Evolutionary conservation across 2,113 vertebrate species (phyloP).

Genomic region (Proterorhinus semilunaris): DNA sequence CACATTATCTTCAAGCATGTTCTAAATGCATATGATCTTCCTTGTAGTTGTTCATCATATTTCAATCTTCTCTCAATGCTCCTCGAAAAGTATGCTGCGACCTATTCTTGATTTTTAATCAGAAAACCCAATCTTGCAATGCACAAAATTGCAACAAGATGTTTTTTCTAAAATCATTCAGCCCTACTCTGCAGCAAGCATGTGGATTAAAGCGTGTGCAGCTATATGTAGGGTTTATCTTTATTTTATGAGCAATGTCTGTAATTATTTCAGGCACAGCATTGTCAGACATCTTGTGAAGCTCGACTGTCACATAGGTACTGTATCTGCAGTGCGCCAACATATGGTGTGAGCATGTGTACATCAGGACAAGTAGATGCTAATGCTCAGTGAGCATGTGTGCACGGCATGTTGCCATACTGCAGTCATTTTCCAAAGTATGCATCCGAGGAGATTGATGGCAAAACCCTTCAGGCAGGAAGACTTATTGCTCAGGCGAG

Average conservation of each 20-base stretch:
- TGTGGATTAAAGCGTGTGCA: too few relatives aligned
- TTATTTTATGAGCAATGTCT: neutral
- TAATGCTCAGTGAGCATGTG: slow-evolving; percentile 17
- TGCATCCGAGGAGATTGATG: slow-evolving; percentile 56
- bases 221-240: too few relatives aligned
- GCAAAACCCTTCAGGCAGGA: slow-evolving; percentile 23
- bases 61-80: neutral
- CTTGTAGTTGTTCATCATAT: neutral
- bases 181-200: too few relatives aligned
- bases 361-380: neutral
- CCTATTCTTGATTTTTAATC: too few relatives aligned
- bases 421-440: slow-evolving; percentile 59
- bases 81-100: too few relatives aligned
- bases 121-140: too few relatives aligned
- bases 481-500: slow-evolving; percentile 48
- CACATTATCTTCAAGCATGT: too few relatives aligned
- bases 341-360: slow-evolving; percentile 5
- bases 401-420: neutral
- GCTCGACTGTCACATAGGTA: neutral
- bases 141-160: too few relatives aligned
- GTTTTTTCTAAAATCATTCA: neutral
- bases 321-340: neutral
- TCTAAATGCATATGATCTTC: too few relatives aligned
- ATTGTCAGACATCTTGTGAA: neutral
- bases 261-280: neutral